These are phyloP conservation scores for Gryllus longicercus DNA, from an alignment of 2,888 invertebrate species.

Conservation along the genomic window DNA sequence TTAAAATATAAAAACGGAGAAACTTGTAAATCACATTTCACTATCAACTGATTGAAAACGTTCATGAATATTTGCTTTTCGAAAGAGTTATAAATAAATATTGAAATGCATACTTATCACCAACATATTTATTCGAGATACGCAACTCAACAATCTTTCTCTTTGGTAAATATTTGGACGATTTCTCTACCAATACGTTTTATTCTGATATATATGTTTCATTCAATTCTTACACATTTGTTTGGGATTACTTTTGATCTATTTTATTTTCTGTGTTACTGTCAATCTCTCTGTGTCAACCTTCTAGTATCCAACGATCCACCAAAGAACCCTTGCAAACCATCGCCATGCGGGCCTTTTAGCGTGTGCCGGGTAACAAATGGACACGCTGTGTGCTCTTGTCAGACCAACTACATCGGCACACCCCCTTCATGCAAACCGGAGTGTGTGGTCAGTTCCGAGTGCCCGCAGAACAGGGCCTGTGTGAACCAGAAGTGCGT, in stretches of 20 bases:
- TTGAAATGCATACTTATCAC: too few relatives aligned
- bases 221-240: background rate
- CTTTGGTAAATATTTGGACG: too few relatives aligned
- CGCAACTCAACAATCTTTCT: too few relatives aligned
- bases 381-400: conserved; percentile 68
- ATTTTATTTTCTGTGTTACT: conserved; percentile 19
- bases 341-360: conserved; percentile 79
- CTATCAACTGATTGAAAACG: too few relatives aligned
- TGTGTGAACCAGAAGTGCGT: conserved; percentile 66
- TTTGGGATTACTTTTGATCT: background rate
- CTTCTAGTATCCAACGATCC: conserved; percentile 38
- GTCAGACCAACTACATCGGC: conserved; percentile 62
- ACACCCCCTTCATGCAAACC: conserved; percentile 68
- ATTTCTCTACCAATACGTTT: background rate
- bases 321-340: conserved; percentile 62
- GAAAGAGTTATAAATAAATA: too few relatives aligned
- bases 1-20: too few relatives aligned
- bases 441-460: conserved; percentile 68
- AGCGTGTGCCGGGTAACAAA: conserved; percentile 72
- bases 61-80: too few relatives aligned
- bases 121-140: too few relatives aligned
- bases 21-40: too few relatives aligned
- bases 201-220: background rate
- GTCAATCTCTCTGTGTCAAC: background rate
- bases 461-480: conserved; percentile 64